These are phyloP conservation scores for Pseudomyrmex concolor DNA, from an alignment of 1,140 invertebrate genomes.

Conservation along the genomic window DNA sequence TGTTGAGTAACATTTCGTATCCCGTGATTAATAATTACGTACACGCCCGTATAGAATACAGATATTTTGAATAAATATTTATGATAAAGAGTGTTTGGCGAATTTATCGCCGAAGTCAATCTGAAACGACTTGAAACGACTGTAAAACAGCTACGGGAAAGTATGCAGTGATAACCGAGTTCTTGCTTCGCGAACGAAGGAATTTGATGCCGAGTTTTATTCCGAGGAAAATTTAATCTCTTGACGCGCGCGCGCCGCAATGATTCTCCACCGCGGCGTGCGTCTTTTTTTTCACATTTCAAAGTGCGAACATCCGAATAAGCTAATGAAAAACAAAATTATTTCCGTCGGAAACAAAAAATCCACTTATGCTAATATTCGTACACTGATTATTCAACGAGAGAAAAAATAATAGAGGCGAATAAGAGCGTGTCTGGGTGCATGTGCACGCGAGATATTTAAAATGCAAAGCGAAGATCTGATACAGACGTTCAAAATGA, in stretches of 20 bases:
- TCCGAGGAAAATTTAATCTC: slow-evolving; percentile 44
- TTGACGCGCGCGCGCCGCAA: slow-evolving; percentile 15
- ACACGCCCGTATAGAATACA: no score
- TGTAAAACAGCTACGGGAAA: not conserved
- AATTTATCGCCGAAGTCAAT: not conserved
- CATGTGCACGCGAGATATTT: no score
- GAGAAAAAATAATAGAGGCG: no score
- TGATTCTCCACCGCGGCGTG: no score
- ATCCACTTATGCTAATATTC: no score
- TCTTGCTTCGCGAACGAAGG: slow-evolving; percentile 10
- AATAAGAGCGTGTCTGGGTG: no score
- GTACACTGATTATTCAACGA: no score
- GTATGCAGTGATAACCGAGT: not conserved
- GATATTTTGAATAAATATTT: slow-evolving; percentile 3
- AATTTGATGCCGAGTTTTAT: slow-evolving; percentile 35
- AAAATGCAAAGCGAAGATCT: no score
- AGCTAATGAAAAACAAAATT: no score
- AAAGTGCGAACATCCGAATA: no score
- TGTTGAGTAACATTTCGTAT: not conserved
- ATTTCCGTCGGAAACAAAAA: no score
- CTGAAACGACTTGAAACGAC: not conserved
- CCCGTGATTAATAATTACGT: not conserved
- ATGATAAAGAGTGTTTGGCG: not conserved
- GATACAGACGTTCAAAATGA: no score
- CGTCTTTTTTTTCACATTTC: not conserved